Conservation (phyloP, 2,113 vertebrate species). For the Coracopsis vasa region DNA sequence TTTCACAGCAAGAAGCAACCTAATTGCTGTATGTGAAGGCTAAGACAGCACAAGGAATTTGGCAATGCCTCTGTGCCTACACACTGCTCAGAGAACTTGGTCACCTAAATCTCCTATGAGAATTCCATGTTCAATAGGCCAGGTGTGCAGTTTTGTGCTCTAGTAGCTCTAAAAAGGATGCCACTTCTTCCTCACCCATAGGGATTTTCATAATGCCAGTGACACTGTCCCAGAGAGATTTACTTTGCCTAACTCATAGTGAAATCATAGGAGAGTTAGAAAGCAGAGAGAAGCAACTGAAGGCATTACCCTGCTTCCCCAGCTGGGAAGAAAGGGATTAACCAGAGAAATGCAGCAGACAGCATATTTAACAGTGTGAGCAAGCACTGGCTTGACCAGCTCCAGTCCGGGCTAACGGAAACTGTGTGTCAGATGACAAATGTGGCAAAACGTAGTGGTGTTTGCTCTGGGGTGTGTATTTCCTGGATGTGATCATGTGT, state of each 20-base stretch:
- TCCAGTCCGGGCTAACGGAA: background rate
- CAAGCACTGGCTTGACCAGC: background rate
- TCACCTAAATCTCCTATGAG: background rate
- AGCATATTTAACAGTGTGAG: background rate
- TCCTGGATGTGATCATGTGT: background rate
- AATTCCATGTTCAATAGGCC: background rate
- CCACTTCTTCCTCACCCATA: background rate
- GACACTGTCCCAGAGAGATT: fast-evolving
- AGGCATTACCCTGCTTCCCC: background rate
- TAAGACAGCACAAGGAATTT: background rate
- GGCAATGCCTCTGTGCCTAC: background rate
- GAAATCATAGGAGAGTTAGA: background rate
- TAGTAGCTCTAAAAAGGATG: background rate
- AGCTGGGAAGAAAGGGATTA: background rate
- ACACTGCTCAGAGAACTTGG: background rate
- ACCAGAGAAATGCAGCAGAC: background rate
- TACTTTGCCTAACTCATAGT: background rate
- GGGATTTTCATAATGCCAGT: background rate
- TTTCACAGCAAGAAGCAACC: background rate
- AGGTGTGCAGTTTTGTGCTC: background rate
- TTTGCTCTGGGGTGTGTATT: background rate
- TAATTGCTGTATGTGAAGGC: background rate
- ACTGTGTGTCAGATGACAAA: background rate
- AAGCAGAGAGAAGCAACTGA: background rate
- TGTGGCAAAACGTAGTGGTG: background rate